Conservation (phyloP, 2,888 invertebrate species). For the Chymomyza amoena region DNA sequence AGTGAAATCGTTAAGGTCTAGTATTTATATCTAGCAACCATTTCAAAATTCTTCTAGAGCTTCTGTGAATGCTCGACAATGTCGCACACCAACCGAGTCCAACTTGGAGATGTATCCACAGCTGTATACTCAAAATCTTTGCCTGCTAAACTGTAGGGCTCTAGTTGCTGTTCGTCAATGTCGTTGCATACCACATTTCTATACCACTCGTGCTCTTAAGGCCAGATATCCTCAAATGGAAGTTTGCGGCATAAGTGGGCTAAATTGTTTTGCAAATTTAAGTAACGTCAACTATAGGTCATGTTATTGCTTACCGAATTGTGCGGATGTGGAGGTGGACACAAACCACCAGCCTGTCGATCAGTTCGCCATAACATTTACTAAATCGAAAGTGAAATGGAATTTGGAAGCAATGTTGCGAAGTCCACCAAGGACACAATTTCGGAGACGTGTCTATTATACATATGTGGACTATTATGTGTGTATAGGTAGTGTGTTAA, state of each 20-base stretch:
- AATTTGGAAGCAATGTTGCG: not conserved
- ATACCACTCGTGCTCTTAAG: too few species aligned
- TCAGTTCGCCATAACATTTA: not conserved
- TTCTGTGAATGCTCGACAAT: not conserved
- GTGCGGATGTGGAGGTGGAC: not conserved
- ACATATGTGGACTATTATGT: not conserved
- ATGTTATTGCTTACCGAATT: not conserved
- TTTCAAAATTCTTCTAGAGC: not conserved
- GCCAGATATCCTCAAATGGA: not conserved
- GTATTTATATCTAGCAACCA: not conserved
- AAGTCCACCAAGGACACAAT: not conserved
- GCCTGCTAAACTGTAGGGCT: not conserved
- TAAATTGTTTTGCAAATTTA: not conserved
- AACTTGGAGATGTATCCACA: not conserved
- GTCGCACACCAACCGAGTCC: not conserved
- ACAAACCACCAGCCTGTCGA: not conserved
- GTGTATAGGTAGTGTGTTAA: not conserved
- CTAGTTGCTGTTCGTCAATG: not conserved
- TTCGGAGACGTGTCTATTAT: not conserved
- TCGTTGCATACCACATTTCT: not conserved
- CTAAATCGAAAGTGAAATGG: not conserved
- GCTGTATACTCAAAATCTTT: not conserved
- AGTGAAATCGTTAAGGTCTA: not conserved
- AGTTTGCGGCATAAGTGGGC: not conserved
- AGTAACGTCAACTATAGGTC: not conserved